Base-by-base conservation (phyloP, 2,888 invertebrate species). In the Pachliopta kotzebuea region DNA sequence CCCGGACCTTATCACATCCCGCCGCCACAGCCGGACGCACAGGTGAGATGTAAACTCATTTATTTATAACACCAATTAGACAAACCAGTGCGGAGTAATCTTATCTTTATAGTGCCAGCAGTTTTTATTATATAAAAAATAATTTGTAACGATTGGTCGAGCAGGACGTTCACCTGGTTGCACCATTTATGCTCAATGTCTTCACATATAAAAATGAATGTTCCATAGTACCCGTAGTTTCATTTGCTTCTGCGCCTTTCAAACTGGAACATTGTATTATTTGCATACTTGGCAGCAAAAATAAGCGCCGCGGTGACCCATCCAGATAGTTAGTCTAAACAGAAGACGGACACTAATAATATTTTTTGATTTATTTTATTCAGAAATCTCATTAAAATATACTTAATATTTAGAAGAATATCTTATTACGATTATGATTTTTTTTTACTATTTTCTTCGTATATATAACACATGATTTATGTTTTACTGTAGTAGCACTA, bases 1-100 rank as follows among this genome's bases (percentile, higher is more conserved):
- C 88, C 93, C 69, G 90, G 92, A 66, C 91, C 84, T 61, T 91
- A 85, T 78, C 93, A 93, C 72, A 90, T 93, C 75, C 90, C 93
- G 61, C 92, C 93, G 55, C 91, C 87, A 53, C 90, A 87, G 69
- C 82, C 87, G 29, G 88, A 88, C 67, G 79, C 88, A 62, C 90
- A 82, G 84, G 91, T 87, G 80, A 71, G 45, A n/a, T 18, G 3
- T n/a, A 45, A 45, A 45, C 18, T 18, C 7, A 45, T 45, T 18
- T n/a, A 45, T 45, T 45, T n/a, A 45, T 18, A 45, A n/a, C 45
- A 45, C n/a, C n/a, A 45, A 45, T 7, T 18, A 45, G 37, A 37
- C 3, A 37, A 37, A 37, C 14, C 9, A 37, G 37, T 37, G 14
- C 11, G 11, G 2, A 11, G 14, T 37, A 37, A 17, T 11, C 14